These are phyloP conservation scores for Nyctereutes procyonoides DNA, from an alignment of 2,113 vertebrate genomes.

Conservation along the genomic window DNA sequence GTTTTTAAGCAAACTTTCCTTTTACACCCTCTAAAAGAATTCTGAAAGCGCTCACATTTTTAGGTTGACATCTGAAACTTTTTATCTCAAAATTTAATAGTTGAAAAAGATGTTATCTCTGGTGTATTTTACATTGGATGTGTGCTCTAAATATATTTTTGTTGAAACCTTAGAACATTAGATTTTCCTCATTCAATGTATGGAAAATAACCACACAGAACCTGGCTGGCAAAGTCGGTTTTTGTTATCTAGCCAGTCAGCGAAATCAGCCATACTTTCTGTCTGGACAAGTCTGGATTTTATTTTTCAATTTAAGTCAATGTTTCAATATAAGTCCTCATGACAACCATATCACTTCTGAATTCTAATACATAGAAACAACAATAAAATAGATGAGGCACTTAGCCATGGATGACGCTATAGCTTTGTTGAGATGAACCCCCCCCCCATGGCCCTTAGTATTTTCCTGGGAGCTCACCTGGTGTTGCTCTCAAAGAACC, in stretches of 20 bases:
- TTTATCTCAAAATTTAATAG: neutral
- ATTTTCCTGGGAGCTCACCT: neutral
- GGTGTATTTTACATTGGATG: neutral
- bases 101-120: neutral
- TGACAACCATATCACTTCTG: neutral
- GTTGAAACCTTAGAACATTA: neutral
- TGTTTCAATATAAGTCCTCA: constrained; percentile 29
- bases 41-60: neutral
- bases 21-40: neutral
- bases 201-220: neutral
- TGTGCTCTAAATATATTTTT: constrained; percentile 17
- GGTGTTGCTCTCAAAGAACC: neutral
- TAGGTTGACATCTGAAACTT: neutral
- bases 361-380: constrained; percentile 25
- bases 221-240: neutral
- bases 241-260: neutral
- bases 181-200: neutral
- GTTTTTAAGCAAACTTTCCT: neutral
- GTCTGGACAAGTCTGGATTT: constrained; percentile 17
- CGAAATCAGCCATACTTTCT: neutral
- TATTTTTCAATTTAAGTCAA: constrained; percentile 18
- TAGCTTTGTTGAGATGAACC: neutral
- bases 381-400: neutral
- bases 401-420: neutral
- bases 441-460: neutral